A percentile compares a stretch with the other conserved stretches of the same genome.
These are phyloP conservation scores for Cirrhinus mrigala DNA, from an alignment of 2,797 vertebrate species.

Conservation along the genomic window DNA sequence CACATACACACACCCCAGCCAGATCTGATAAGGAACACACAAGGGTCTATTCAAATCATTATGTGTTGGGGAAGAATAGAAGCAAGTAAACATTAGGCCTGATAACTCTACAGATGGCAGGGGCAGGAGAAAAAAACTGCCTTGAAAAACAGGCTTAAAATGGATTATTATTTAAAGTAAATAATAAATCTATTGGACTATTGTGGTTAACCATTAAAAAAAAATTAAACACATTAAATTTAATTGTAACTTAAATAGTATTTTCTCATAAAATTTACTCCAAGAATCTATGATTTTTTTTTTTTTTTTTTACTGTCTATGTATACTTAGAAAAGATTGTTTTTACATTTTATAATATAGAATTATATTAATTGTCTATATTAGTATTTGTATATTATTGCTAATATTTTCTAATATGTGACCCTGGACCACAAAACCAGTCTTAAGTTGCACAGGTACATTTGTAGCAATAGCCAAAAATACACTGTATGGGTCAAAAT, in stretches of 20 bases:
- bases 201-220: neutral
- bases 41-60: conserved; percentile 57
- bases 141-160: conserved; percentile 12
- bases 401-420: neutral
- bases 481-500: too few species aligned
- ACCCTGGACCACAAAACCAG: too few species aligned
- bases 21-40: conserved; percentile 64
- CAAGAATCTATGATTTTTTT: neutral
- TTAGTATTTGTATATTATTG: neutral
- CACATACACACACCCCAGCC: conserved; percentile 27
- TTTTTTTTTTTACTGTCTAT: neutral
- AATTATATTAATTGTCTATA: neutral
- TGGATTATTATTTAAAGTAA: conserved; percentile 14
- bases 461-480: too few species aligned
- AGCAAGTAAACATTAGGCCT: conserved; percentile 54
- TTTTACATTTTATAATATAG: neutral
- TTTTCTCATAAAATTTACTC: neutral
- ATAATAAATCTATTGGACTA: neutral
- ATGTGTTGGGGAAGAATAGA: conserved; percentile 55
- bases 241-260: neutral
- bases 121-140: conserved; percentile 24
- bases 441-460: too few species aligned
- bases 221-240: neutral
- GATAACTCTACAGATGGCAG: conserved; percentile 57
- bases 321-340: neutral